A percentile compares a stretch with the other conserved stretches of the same genome.
These are phyloP conservation scores for Thermophis baileyi DNA, from an alignment of 2,113 vertebrate genomes.

Conservation along the genomic window DNA sequence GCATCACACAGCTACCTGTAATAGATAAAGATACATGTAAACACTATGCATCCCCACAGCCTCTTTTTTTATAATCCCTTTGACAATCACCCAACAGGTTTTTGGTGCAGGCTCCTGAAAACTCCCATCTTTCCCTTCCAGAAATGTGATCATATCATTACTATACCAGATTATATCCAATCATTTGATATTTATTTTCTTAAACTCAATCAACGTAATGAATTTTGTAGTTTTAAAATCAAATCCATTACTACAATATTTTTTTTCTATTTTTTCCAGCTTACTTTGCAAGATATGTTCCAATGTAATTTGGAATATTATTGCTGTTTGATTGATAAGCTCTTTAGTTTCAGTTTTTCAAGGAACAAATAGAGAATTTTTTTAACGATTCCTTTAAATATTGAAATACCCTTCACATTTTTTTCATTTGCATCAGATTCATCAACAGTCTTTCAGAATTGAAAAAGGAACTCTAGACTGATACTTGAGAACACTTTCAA, in stretches of 20 bases:
- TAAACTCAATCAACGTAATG: neutral
- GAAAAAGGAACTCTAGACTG: neutral
- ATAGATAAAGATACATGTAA: neutral
- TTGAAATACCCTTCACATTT: constrained; percentile 41
- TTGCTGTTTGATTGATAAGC: constrained; percentile 1
- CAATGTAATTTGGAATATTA: neutral
- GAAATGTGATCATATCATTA: neutral
- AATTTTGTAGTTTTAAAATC: neutral
- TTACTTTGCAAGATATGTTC: neutral
- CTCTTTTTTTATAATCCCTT: neutral
- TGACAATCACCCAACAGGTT: neutral
- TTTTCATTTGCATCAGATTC: constrained; percentile 34
- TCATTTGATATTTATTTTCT: neutral
- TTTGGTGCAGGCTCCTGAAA: neutral
- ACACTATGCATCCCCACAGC: neutral
- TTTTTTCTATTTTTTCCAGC: neutral
- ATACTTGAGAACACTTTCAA: neutral
- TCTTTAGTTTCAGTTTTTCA: constrained; percentile 16
- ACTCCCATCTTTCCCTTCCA: neutral
- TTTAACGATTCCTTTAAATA: constrained; percentile 32
- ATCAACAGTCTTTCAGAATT: constrained; percentile 23
- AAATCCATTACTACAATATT: neutral
- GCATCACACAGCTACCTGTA: neutral
- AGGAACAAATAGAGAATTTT: neutral
- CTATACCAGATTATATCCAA: neutral